These are phyloP conservation scores for Petroica traversi DNA, from an alignment of 2,113 vertebrate species.

Conservation along the genomic window DNA sequence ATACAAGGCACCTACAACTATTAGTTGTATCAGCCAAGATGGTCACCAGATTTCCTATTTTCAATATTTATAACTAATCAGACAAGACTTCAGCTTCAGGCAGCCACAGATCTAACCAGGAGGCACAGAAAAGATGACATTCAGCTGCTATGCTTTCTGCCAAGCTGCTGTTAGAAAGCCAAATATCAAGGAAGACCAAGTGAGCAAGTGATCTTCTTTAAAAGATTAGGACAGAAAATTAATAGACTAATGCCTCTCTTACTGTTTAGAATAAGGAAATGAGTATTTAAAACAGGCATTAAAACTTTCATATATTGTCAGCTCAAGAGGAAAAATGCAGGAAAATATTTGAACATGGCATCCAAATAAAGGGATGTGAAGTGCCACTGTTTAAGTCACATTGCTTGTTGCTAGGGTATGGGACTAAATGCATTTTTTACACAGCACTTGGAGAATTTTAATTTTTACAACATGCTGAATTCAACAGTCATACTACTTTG, in stretches of 20 bases:
- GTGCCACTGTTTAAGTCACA: not conserved
- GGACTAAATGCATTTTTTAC: not conserved
- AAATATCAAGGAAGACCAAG: not conserved
- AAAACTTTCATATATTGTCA: not conserved
- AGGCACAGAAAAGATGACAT: not conserved
- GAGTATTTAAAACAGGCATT: not conserved
- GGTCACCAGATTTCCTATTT: not conserved
- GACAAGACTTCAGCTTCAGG: not conserved
- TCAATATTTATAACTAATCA: not conserved
- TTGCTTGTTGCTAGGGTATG: not conserved
- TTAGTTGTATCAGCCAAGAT: not conserved
- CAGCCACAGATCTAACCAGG: not conserved
- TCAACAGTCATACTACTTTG: not conserved
- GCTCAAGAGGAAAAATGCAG: not conserved
- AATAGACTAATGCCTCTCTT: not conserved
- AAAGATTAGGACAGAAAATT: not conserved
- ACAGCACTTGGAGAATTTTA: not conserved
- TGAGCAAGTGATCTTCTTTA: not conserved
- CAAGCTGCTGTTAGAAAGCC: not conserved
- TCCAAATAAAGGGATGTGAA: not conserved
- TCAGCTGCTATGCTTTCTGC: not conserved
- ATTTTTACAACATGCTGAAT: not conserved
- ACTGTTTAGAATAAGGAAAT: not conserved
- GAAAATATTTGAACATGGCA: not conserved
- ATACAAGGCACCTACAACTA: not conserved